phyloP scores from a whole-genome alignment of 1,140 invertebrate species.

The Teleogryllus occipitalis region DNA sequence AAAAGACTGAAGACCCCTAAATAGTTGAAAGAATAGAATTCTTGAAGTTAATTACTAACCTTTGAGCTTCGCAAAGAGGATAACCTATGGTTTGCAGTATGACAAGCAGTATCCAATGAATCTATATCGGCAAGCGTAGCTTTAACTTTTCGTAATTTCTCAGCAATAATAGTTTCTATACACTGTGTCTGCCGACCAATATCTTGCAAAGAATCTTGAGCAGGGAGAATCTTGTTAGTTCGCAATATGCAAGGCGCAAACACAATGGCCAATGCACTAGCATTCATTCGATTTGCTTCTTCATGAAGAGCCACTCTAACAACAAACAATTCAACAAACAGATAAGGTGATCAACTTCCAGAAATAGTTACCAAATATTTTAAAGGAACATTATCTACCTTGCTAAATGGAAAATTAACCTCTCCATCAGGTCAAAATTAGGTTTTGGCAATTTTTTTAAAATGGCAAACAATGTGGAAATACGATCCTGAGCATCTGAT shows the following conservation, averaged over 20 bases:
- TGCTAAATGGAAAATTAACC: conserved; percentile 87
- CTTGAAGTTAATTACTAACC: conserved; percentile 33
- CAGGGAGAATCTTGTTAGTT: conserved; percentile 74
- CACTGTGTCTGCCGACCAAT: conserved; percentile 72
- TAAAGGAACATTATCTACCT: conserved; percentile 38
- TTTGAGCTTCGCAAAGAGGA: conserved; percentile 65
- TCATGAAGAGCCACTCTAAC: conserved; percentile 71
- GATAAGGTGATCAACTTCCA: neutral
- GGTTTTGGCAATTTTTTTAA: conserved; percentile 81
- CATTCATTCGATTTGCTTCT: conserved; percentile 84
- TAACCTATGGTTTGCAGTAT: conserved; percentile 64
- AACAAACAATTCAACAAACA: conserved; percentile 21
- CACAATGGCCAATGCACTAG: conserved; percentile 84
- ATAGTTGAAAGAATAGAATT: neutral
- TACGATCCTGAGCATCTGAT: conserved; percentile 68
- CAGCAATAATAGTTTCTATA: conserved; percentile 79
- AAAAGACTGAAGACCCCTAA: neutral
- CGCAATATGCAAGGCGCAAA: conserved; percentile 90
- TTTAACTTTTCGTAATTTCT: conserved; percentile 64
- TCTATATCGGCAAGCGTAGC: conserved; percentile 80
- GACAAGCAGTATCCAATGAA: conserved; percentile 72
- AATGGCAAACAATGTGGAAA: conserved; percentile 75
- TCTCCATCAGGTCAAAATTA: conserved; percentile 86
- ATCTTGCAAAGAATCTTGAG: conserved; percentile 80
- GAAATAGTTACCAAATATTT: neutral